A percentile compares a stretch with the other conserved stretches of the same genome.
Conservation (phyloP, 2,797 vertebrate genomes). For the Cirrhinus mrigala region DNA sequence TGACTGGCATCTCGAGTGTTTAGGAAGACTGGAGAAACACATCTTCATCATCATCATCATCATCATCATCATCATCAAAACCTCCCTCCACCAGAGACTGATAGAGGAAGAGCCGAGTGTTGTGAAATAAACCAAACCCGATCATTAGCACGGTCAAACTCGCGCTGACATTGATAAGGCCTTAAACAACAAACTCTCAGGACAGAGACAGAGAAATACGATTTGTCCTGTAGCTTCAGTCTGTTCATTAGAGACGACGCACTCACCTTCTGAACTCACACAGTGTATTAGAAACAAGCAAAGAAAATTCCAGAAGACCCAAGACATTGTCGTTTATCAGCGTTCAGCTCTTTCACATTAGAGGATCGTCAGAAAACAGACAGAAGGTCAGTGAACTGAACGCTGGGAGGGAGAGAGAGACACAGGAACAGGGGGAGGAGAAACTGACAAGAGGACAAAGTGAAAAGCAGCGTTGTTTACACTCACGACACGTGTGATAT, state of each 20-base stretch:
- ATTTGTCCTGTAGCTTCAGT: not conserved
- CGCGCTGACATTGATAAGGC: not conserved
- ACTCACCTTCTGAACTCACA: slow-evolving; percentile 62
- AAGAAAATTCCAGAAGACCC: slow-evolving; percentile 58
- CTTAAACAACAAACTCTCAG: not conserved
- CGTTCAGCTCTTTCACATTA: slow-evolving; percentile 49
- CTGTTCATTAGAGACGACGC: no score
- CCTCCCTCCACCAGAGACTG: not conserved
- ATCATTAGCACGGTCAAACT: not conserved
- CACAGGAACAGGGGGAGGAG: slow-evolving; percentile 33
- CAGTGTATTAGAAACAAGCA: slow-evolving; percentile 55
- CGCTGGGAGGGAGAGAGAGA: slow-evolving; percentile 37
- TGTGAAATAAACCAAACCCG: slow-evolving; percentile 1
- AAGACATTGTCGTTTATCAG: slow-evolving; percentile 56
- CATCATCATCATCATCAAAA: no score
- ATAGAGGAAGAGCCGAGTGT: not conserved
- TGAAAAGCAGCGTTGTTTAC: not conserved
- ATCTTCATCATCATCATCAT: slow-evolving; percentile 1
- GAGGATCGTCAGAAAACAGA: slow-evolving; percentile 48
- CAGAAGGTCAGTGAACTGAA: slow-evolving; percentile 62
- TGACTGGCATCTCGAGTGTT: slow-evolving; percentile 73
- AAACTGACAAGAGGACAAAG: not conserved
- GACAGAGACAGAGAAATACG: not conserved
- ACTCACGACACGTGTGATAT: not conserved
- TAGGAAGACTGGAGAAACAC: slow-evolving; percentile 83